phyloP scores from a whole-genome alignment of 2,113 vertebrate genomes.

The Herpetotheres cachinnans region DNA sequence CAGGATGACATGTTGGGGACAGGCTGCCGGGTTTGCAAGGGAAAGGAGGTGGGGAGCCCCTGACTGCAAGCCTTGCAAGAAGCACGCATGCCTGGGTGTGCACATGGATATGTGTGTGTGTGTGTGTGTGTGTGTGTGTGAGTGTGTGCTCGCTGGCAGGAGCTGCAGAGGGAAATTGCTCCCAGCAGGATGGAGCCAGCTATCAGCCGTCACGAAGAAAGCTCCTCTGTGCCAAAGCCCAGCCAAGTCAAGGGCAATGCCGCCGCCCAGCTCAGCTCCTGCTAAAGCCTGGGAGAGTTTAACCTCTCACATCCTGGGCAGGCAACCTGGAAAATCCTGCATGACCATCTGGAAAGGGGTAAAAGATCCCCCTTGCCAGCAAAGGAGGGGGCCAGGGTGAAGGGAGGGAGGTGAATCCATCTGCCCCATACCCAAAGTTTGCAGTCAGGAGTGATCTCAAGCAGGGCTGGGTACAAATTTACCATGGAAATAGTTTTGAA shows the following conservation, averaged over 20 bases:
- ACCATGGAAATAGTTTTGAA: background rate
- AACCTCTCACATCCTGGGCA: background rate
- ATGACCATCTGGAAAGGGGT: background rate
- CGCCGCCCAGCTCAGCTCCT: background rate
- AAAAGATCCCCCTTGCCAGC: background rate
- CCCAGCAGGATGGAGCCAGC: conserved; percentile 6
- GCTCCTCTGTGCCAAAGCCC: background rate
- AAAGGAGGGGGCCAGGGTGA: background rate
- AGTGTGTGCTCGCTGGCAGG: background rate
- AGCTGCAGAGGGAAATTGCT: background rate
- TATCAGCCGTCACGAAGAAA: background rate
- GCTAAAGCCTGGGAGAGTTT: background rate
- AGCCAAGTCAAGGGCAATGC: background rate
- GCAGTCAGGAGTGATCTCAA: background rate
- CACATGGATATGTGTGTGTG: background rate
- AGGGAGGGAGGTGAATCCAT: background rate
- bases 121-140: background rate
- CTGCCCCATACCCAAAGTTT: background rate
- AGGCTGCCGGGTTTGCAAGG: background rate
- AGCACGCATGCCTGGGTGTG: background rate
- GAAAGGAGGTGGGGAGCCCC: conserved; percentile 2
- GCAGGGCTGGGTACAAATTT: background rate
- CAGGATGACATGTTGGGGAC: conserved; percentile 26
- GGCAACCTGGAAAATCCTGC: background rate
- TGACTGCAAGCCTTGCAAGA: background rate